A percentile compares a stretch with the other conserved stretches of the same genome.
Evolutionary conservation across 2,888 invertebrate species (phyloP).

Genomic region (Drosophila kanekoi): DNA sequence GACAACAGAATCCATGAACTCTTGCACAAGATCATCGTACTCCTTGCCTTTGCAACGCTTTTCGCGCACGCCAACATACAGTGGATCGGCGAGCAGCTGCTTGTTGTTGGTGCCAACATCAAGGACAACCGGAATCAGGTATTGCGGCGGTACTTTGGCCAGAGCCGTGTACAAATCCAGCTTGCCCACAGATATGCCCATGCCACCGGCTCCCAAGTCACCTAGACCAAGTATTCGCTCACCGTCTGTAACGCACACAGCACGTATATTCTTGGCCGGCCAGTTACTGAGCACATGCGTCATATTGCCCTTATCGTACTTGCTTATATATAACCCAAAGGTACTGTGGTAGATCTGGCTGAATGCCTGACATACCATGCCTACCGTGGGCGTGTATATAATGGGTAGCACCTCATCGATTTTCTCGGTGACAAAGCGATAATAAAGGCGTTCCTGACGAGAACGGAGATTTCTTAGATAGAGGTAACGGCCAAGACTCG

Average conservation of each 20-base stretch:
- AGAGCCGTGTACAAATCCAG: slow-evolving; percentile 65
- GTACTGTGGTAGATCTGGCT: slow-evolving; percentile 94
- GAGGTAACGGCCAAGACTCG: slow-evolving; percentile 95
- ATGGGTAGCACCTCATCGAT: slow-evolving; percentile 96
- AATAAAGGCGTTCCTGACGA: slow-evolving; percentile 97
- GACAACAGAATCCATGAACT: slow-evolving; percentile 47
- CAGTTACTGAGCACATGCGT: slow-evolving; percentile 59
- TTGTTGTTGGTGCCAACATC: slow-evolving; percentile 66
- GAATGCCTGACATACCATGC: slow-evolving; percentile 96
- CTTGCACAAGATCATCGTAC: slow-evolving; percentile 60
- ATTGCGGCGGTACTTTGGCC: slow-evolving; percentile 44
- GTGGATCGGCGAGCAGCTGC: slow-evolving; percentile 51
- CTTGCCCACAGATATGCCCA: slow-evolving; percentile 69
- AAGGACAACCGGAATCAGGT: slow-evolving; percentile 46
- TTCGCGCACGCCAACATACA: slow-evolving; percentile 62
- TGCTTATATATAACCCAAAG: slow-evolving; percentile 90
- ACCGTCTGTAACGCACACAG: slow-evolving; percentile 66
- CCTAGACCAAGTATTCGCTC: slow-evolving; percentile 67
- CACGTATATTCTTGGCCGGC: slow-evolving; percentile 49
- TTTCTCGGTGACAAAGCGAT: slow-evolving; percentile 92
- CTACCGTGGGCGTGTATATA: slow-evolving; percentile 98
- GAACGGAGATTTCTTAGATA: slow-evolving; percentile 92
- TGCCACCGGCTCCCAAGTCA: slow-evolving; percentile 69
- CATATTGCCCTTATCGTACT: slow-evolving; percentile 52
- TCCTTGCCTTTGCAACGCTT: slow-evolving; percentile 56